phyloP scores from a whole-genome alignment of 2,797 vertebrate genomes.

The Onychomys leucogaster region DNA sequence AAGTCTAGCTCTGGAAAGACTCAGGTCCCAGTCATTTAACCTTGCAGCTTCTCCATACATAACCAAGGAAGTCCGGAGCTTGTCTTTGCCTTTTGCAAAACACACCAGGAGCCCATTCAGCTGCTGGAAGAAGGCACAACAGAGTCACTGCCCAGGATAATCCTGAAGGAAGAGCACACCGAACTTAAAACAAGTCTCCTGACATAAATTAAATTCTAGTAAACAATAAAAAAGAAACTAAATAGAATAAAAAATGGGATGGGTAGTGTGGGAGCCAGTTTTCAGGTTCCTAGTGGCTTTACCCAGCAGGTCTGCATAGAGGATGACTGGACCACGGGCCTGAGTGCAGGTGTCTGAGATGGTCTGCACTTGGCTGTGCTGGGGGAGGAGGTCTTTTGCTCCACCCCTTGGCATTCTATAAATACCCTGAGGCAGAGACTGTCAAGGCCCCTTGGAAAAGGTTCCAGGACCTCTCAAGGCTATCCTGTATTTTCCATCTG shows the following conservation, averaged over 20 bases:
- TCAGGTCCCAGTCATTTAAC: slow-evolving; percentile 1
- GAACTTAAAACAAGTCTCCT: slow-evolving; percentile 43
- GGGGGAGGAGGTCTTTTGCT: no score
- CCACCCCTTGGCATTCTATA: no score
- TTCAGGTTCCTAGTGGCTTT: no score
- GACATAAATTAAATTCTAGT: slow-evolving; percentile 28
- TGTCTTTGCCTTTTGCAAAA: neutral
- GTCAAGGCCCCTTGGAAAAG: no score
- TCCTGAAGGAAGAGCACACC: neutral
- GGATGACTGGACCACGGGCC: no score
- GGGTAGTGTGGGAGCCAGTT: neutral
- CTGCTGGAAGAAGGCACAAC: neutral
- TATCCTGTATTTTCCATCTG: no score
- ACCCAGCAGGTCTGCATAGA: no score
- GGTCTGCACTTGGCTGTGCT: no score
- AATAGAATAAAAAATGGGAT: neutral
- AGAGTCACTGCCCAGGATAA: neutral
- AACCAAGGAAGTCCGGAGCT: neutral
- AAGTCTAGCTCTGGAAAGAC: neutral
- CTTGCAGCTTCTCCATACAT: slow-evolving; percentile 10
- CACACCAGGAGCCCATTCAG: neutral
- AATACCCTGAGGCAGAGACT: no score
- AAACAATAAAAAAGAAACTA: slow-evolving; percentile 36
- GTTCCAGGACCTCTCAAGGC: no score
- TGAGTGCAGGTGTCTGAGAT: no score